Evolutionary conservation across 2,113 vertebrate genomes (phyloP), one percentile per base, ranked within the genome.

Genomic region (Cyanoramphus novaezelandiae): DNA sequence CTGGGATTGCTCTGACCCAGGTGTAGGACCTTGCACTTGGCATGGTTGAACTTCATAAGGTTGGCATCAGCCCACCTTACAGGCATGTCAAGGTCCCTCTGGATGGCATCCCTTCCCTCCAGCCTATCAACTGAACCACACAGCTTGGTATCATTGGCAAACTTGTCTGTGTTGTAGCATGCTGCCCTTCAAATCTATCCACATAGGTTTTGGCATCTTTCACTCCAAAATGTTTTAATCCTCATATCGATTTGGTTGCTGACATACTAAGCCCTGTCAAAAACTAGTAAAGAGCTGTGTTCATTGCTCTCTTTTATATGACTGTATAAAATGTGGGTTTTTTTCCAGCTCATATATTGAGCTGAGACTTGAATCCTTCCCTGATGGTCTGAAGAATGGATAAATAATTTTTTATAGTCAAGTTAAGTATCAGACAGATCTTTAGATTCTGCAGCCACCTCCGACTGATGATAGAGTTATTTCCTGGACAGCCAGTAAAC

Each of bases 391-490:
- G 87, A 91, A 82, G 57, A 71, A 82, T 23, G 43, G 44, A 64
- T 78, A 84, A 74, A 59, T 49, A 81, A 4, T 4, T 10, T 49
- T 94, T 88, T 39, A 78, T 43, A 75, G 81, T 81, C 64, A 81
- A 49, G n/a, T 82, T 53, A 95, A 76, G 63, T 79, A 82, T 20
- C 39, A 87, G 5, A 39, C 60, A 72, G 70, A 39, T 85, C 62
- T 87, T 85, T 39, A 55, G 82, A 64, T 82, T 87, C 63, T 91
- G 70, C 57, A 55, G 0, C 65, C 24, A 76, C 39, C 70, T 69
- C 62, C 88, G 90, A 72, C 52, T 79, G 57, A 87, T 59, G 57
- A 87, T 59, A 64, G 72, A 94, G 43, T 90, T 87, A 88, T 93
- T 96, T 94, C 59, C 75, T 2, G 6, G 52, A 57, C 71, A 92